A percentile compares a stretch with the other conserved stretches of the same genome.
Evolutionary conservation across 2,797 vertebrate species (phyloP).

Genomic region (Paramormyrops hopkinsi): DNA sequence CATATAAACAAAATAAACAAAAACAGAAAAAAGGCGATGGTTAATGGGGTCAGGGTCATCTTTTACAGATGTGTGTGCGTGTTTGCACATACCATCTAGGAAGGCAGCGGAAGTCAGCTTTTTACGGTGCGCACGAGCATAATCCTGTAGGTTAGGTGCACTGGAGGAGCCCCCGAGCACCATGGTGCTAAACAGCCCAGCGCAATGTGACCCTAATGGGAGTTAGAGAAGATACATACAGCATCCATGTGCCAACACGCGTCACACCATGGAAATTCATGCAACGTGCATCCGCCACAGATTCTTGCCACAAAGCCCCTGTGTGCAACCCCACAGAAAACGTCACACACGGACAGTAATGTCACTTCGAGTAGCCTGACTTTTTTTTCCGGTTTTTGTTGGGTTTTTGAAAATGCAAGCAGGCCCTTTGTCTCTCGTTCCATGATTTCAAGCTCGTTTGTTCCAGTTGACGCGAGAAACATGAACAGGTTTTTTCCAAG

Average conservation of each 20-base stretch:
- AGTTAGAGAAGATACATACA: conserved; percentile 87
- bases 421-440: not conserved
- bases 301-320: conserved; percentile 72
- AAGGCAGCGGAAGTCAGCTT: conserved; percentile 88
- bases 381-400: not conserved
- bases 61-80: conserved; percentile 61
- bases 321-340: conserved; percentile 58
- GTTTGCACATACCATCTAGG: conserved; percentile 90
- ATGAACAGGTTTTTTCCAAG: not conserved
- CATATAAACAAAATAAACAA: not conserved
- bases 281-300: conserved; percentile 68
- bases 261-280: conserved; percentile 68
- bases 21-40: not conserved
- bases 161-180: conserved; percentile 88
- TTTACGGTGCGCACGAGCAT: conserved; percentile 89
- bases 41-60: conserved; percentile 33
- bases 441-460: not conserved
- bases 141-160: conserved; percentile 91
- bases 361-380: conserved; percentile 39
- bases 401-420: not conserved
- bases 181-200: conserved; percentile 86
- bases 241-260: conserved; percentile 75
- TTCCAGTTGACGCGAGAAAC: not conserved
- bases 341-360: conserved; percentile 66
- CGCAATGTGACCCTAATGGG: conserved; percentile 88